These are phyloP conservation scores for Apantesis nais DNA, from an alignment of 2,888 invertebrate species.

Conservation along the genomic window DNA sequence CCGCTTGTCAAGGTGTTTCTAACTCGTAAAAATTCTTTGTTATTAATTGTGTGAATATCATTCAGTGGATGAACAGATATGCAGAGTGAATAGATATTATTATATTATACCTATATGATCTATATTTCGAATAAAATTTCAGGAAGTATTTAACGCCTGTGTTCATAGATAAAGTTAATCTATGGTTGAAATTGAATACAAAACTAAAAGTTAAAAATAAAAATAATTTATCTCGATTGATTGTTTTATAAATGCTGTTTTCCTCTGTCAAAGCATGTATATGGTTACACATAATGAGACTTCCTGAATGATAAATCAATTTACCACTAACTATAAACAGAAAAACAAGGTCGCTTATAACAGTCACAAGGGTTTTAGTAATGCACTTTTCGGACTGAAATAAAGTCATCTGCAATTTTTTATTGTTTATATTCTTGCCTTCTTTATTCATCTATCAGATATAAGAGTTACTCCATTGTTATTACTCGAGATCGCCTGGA, in stretches of 20 bases:
- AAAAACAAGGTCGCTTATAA: background rate
- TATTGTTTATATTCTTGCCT: background rate
- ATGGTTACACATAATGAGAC: background rate
- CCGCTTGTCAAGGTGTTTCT: background rate
- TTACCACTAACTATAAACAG: background rate
- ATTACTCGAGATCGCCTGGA: no score
- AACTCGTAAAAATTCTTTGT: background rate
- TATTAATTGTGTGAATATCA: background rate
- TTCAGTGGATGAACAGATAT: background rate
- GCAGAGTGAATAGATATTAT: background rate
- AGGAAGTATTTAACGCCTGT: background rate
- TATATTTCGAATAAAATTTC: background rate
- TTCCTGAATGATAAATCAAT: background rate
- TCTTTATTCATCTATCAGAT: background rate
- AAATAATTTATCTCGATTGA: background rate
- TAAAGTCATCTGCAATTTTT: background rate
- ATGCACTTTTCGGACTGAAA: background rate
- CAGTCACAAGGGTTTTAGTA: background rate
- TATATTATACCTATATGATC: background rate
- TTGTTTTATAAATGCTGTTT: slow-evolving; percentile 2
- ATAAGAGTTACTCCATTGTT: no score
- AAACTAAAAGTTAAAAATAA: background rate
- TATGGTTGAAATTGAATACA: background rate
- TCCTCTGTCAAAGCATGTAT: background rate
- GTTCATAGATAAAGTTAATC: background rate